Base-by-base conservation (phyloP, 2,888 invertebrate genomes). In the Zhengitettix transpicula region DNA sequence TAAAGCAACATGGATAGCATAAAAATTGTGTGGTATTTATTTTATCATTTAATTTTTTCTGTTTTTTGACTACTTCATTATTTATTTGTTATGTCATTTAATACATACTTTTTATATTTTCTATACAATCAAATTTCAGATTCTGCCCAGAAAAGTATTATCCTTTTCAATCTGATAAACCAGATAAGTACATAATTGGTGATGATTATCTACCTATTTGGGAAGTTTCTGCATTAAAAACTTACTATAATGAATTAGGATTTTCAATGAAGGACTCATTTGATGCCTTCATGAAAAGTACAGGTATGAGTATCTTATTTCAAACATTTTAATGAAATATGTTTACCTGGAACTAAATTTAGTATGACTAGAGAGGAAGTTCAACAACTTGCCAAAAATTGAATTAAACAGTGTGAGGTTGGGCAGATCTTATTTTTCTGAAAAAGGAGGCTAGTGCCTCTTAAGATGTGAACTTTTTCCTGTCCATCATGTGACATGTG, bases 141-240 rank as follows among this genome's bases (percentile, higher is more conserved):
- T 97, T 93, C 73, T 97, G 97, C 68, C 82, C 90, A 0, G 79
- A 81, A 1, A 83, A 89, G 67, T 98, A 97, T 72, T 80, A 94
- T 72, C 97, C 97, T 0, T 94, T 98, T 68, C 86, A 97, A 73
- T 75, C 85, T 0, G 74, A 78, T 3, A 79, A 84, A 67, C 69
- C 87, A 42, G 85, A 93, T 67, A 93, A 96, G 70, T 98, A 98
- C 70, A 92, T 98, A 1, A 88, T 98, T 0, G 90, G 89, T 0
- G 95, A 96, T 71, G 89, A 95, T 70, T 98, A 98, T 71, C 75
- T 91, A 52, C 97, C 98, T 0, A 85, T 89, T 11, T 98, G 97
- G 98, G 81, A 96, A 71, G 85, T 97, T 10, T 87, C 89, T 0
- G 85, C 85, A 0, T 72, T 92, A 52, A 78, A 80, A 16, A 80